Conservation (phyloP, 2,797 vertebrate genomes). For the Sus cebifrons region DNA sequence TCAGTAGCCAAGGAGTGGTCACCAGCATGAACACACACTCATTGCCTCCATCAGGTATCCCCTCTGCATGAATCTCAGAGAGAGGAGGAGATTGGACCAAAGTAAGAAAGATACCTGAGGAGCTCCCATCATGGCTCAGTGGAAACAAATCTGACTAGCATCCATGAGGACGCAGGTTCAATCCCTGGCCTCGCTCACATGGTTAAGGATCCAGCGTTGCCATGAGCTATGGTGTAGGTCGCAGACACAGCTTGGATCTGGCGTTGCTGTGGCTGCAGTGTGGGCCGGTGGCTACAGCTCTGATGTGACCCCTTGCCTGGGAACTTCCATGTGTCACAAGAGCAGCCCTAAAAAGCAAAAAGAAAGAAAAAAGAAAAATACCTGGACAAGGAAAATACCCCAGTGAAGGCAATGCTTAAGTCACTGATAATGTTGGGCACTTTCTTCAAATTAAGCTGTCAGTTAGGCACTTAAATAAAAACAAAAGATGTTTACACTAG, state of each 20-base stretch:
- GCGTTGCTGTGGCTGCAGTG: no score
- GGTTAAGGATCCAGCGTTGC: no score
- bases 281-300: no score
- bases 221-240: no score
- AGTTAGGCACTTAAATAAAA: slow-evolving; percentile 65
- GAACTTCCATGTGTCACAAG: no score
- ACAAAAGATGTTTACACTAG: slow-evolving; percentile 1
- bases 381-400: not conserved
- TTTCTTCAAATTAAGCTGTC: slow-evolving; percentile 46
- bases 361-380: not conserved
- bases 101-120: not conserved
- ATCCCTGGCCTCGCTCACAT: no score
- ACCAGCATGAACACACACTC: not conserved
- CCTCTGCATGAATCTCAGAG: not conserved
- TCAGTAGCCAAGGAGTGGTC: not conserved
- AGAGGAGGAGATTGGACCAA: not conserved
- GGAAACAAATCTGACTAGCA: no score
- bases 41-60: not conserved
- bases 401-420: not conserved
- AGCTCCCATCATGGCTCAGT: no score
- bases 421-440: not conserved
- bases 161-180: no score
- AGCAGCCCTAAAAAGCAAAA: no score
- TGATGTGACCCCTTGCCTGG: no score
- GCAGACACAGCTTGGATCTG: no score